Base-by-base conservation (phyloP, 2,797 vertebrate species). In the Acanthurus leucopareius region DNA sequence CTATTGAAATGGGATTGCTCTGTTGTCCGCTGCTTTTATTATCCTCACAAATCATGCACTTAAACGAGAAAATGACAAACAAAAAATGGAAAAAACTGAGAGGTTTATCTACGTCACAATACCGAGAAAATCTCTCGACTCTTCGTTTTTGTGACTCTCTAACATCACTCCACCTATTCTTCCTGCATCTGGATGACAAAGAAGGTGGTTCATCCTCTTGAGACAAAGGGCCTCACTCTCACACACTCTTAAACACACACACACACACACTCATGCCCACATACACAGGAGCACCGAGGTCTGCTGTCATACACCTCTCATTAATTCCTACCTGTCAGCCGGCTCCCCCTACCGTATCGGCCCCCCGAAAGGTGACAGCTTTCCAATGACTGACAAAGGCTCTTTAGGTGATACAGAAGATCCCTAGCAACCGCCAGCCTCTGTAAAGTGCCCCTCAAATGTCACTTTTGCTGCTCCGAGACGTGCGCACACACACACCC, bases 381-480 rank as follows among this genome's bases (percentile, higher is more conserved):
- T 94, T 94, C 93, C 94, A 88, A 85, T 91, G 94, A 96, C 92
- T 92, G 94, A 94, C 94, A 95, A 94, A 95, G 93, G 91, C 92
- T 95, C 94, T 96, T 92, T 92, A 92, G 93, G 95, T 92, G 86
- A 91, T 93, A 95, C 95, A 95, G 94, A 96, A 94, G 90, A 95
- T 95, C 94, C 94, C 95, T 91, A 91, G 92, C 94, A 91, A 92
- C 90, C 85, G 75, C 88, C 65, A 84, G 89, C 85, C 95, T 91
- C 93, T 93, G 89, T 91, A 94, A 90, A 91, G 95, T 95, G 93
- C 95, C 95, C 95, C 95, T 96, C 95, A 96, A 96, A 96, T 94
- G 95, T 96, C 95, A 96, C 94, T 95, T 94, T 93, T 92, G 92
- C 92, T 87, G 88, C 93, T 89, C 74, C 5, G 84, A 93, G 91